Evolutionary conservation across 2,113 vertebrate genomes (phyloP).

Genomic region (Aphelocoma coerulescens): DNA sequence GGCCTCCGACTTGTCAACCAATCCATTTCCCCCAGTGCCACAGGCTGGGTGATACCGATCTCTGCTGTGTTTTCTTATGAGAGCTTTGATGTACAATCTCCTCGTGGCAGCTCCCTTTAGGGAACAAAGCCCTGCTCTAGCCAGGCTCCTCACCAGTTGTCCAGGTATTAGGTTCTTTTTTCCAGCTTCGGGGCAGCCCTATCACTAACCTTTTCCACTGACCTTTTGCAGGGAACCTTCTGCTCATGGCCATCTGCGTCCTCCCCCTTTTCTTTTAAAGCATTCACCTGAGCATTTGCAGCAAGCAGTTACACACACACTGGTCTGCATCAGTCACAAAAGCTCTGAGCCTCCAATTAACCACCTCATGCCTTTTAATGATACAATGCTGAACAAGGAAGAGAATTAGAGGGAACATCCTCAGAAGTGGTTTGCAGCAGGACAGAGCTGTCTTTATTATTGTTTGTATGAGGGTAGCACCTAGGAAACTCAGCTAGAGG

Average conservation of each 20-base stretch:
- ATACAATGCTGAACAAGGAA: constrained; percentile 31
- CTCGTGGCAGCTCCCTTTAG: constrained; percentile 11
- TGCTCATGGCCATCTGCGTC: constrained; percentile 44
- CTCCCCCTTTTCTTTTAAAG: not conserved
- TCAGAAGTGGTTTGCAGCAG: constrained; percentile 59
- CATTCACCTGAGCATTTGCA: constrained; percentile 19
- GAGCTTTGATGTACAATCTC: constrained; percentile 54
- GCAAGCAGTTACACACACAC: not conserved
- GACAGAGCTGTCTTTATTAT: constrained; percentile 20
- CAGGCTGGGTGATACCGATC: constrained; percentile 65
- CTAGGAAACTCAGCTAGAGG: constrained; percentile 64
- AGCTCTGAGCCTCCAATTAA: constrained; percentile 61
- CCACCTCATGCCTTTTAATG: constrained; percentile 58
- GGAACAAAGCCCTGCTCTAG: constrained; percentile 43
- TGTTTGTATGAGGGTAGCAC: constrained; percentile 32
- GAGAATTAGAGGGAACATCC: constrained; percentile 32
- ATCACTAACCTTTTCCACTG: constrained; percentile 59
- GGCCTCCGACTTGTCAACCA: constrained; percentile 69
- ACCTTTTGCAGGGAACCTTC: constrained; percentile 64
- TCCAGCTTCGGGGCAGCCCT: constrained; percentile 36
- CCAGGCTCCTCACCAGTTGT: constrained; percentile 72
- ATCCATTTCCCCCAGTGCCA: constrained; percentile 55
- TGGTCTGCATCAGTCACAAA: constrained; percentile 48
- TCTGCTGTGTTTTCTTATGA: constrained; percentile 47
- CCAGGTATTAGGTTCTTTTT: constrained; percentile 77